These are phyloP conservation scores for Malacoctenus gilli DNA, from an alignment of 2,797 vertebrate species.

Conservation along the genomic window DNA sequence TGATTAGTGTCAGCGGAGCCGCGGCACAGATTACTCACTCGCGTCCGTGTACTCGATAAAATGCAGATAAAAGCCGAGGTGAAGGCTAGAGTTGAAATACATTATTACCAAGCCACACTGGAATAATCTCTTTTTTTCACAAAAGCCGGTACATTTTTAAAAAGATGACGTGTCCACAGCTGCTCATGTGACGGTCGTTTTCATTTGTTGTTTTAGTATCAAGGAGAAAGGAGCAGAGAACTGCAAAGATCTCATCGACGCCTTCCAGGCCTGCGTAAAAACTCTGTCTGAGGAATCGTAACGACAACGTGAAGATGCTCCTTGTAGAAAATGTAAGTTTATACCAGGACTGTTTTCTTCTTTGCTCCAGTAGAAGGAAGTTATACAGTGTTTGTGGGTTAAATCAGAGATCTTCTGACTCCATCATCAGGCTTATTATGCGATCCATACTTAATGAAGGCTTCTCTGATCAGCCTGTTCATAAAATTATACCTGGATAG, in stretches of 20 bases:
- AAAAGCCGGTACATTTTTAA: slow-evolving; percentile 14
- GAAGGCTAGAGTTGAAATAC: slow-evolving; percentile 25
- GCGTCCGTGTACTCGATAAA: slow-evolving; percentile 15
- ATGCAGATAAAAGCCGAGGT: slow-evolving; percentile 45
- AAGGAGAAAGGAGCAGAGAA: slow-evolving; percentile 65
- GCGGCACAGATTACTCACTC: slow-evolving; percentile 47
- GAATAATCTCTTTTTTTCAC: slow-evolving; percentile 37
- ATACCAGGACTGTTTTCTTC: no score
- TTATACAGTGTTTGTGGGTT: no score
- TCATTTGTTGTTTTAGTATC: slow-evolving; percentile 67
- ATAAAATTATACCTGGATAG: no score
- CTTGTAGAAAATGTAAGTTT: slow-evolving; percentile 40
- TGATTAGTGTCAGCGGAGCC: slow-evolving; percentile 51
- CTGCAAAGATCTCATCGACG: slow-evolving; percentile 79
- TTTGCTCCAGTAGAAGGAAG: no score
- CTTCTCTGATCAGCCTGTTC: no score
- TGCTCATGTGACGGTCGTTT: no score
- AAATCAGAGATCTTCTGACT: no score
- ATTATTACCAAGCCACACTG: slow-evolving; percentile 19
- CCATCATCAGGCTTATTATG: neutral
- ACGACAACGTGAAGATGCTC: slow-evolving; percentile 22
- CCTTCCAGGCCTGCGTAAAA: slow-evolving; percentile 78
- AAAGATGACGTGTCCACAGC: neutral
- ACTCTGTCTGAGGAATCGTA: slow-evolving; percentile 73
- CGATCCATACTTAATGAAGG: no score